These are phyloP conservation scores for Tauraco erythrolophus DNA, from an alignment of 2,113 vertebrate species.

Conservation along the genomic window DNA sequence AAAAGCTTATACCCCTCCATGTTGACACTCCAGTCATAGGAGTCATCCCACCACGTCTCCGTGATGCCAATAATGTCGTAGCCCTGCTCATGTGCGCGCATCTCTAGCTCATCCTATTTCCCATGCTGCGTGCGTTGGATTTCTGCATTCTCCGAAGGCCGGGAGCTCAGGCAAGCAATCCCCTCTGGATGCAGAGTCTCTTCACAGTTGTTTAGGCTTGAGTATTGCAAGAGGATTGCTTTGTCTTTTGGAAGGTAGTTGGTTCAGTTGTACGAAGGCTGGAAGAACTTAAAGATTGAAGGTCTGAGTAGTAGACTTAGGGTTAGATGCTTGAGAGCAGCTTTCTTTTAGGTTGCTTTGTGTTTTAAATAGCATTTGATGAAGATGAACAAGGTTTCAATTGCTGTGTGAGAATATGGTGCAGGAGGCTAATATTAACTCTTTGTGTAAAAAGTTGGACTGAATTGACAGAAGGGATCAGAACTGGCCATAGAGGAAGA, in stretches of 20 bases:
- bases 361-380: slow-evolving; percentile 5
- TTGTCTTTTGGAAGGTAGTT: background rate
- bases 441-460: background rate
- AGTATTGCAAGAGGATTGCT: background rate
- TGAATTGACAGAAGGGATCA: background rate
- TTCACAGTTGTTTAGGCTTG: background rate
- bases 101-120: no score
- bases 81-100: no score
- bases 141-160: background rate
- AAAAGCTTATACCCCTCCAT: no score
- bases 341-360: background rate
- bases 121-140: no score
- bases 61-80: no score
- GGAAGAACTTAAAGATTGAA: background rate
- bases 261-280: background rate
- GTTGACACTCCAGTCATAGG: no score
- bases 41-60: no score
- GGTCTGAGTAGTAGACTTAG: background rate
- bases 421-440: background rate
- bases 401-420: background rate
- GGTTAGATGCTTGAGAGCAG: background rate
- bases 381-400: background rate
- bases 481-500: background rate
- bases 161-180: background rate
- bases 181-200: background rate